Conservation (phyloP, 2,113 vertebrate species). For the Polypterus bichir region DNA sequence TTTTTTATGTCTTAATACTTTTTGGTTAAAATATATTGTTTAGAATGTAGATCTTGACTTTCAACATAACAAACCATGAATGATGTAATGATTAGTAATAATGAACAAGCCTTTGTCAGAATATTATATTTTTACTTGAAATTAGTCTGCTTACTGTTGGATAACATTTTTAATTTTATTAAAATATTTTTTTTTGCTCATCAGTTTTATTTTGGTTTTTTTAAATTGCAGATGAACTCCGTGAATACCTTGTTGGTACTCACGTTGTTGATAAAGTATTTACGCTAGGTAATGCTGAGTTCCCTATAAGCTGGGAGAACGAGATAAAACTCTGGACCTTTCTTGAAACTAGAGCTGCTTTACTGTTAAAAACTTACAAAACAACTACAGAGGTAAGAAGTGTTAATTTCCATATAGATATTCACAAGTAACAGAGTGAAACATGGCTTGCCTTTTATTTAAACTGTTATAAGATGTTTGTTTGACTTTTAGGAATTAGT, state of each 20-base stretch:
- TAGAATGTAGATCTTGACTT: conserved; percentile 37
- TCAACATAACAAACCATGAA: conserved; percentile 16
- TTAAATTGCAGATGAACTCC: conserved; percentile 71
- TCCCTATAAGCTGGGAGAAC: conserved; percentile 94
- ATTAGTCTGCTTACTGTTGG: too few relatives aligned
- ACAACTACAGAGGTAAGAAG: conserved; percentile 64
- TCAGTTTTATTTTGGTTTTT: too few relatives aligned
- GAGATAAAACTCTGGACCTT: conserved; percentile 96
- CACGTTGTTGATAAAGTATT: conserved; percentile 84
- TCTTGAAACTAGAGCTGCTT: conserved; percentile 81
- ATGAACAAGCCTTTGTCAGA: too few relatives aligned
- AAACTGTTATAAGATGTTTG: too few relatives aligned
- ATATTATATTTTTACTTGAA: too few relatives aligned
- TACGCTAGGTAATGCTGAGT: conserved; percentile 83
- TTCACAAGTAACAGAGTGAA: background rate
- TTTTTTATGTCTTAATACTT: conserved; percentile 21
- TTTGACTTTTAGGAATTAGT: too few relatives aligned
- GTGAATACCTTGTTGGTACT: conserved; percentile 81
- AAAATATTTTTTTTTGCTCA: too few relatives aligned
- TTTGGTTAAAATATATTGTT: conserved; percentile 35
- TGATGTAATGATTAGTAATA: too few relatives aligned
- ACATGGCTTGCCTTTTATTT: background rate
- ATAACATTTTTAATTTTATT: too few relatives aligned
- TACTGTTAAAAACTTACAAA: conserved; percentile 90
- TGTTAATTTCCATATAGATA: background rate